phyloP scores from a whole-genome alignment of 2,113 vertebrate species.

The Solea senegalensis region DNA sequence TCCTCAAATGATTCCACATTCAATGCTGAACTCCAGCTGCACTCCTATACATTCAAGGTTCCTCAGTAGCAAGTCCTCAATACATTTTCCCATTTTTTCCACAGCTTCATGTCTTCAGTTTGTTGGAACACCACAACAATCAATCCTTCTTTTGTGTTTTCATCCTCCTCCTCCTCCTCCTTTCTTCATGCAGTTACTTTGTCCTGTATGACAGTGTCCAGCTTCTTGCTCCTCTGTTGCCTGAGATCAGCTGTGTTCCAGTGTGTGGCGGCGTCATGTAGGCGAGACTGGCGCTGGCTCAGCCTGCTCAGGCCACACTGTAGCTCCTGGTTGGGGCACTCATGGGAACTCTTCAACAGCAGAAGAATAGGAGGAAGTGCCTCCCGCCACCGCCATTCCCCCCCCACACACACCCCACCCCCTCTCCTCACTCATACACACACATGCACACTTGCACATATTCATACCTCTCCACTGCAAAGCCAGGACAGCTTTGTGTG shows the following conservation, averaged over 20 bases:
- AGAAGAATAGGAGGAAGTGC: constrained; percentile 98
- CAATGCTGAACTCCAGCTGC: constrained; percentile 35
- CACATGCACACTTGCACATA: constrained; percentile 77
- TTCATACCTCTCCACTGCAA: constrained; percentile 66
- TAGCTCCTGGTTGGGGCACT: constrained; percentile 88
- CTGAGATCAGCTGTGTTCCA: constrained; percentile 58
- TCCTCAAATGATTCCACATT: constrained; percentile 10
- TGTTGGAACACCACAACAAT: constrained; percentile 14
- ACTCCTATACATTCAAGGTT: constrained; percentile 36
- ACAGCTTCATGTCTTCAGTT: constrained; percentile 5
- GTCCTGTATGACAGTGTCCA: neutral
- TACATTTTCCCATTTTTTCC: constrained; percentile 25
- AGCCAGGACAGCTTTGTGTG: constrained; percentile 84
- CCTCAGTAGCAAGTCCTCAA: constrained; percentile 20
- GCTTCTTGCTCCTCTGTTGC: constrained; percentile 16
- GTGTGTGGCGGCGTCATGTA: constrained; percentile 58
- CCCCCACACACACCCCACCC: constrained; percentile 48
- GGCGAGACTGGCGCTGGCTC: constrained; percentile 69
- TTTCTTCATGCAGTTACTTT: constrained; percentile 2
- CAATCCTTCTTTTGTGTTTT: constrained; percentile 8
- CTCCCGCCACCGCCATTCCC: constrained; percentile 84
- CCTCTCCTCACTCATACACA: constrained; percentile 25
- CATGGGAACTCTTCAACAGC: constrained; percentile 90
- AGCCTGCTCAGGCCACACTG: constrained; percentile 82
- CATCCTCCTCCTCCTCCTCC: neutral